Evolutionary conservation across 64 coral and sea anemone species (phyloP).

Genomic region (Catalaphyllia jardinei): DNA sequence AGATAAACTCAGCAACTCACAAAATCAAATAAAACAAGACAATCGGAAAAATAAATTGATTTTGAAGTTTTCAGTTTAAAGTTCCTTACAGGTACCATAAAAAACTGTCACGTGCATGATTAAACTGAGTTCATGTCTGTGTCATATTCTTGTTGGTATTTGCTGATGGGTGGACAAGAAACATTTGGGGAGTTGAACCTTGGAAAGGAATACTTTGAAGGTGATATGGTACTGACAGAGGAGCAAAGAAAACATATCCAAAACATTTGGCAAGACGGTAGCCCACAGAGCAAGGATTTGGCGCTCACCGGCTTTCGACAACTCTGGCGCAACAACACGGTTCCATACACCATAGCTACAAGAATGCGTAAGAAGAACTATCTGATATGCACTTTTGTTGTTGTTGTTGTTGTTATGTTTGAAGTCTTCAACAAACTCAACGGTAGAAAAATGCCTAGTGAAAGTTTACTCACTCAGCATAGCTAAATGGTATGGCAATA

Average conservation of each 20-base stretch:
- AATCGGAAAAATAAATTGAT: too few relatives aligned
- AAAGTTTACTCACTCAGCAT: too few relatives aligned
- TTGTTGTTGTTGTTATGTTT: too few relatives aligned
- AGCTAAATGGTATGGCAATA: too few relatives aligned
- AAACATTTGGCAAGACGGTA: background rate
- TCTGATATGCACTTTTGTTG: too few relatives aligned
- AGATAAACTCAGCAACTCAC: too few relatives aligned
- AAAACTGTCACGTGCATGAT: background rate
- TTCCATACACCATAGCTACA: slow-evolving; percentile 52
- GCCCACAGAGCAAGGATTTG: slow-evolving; percentile 21
- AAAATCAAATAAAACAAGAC: too few relatives aligned
- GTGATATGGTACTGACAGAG: slow-evolving; percentile 1
- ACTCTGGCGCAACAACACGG: slow-evolving; percentile 47
- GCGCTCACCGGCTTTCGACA: slow-evolving; percentile 33
- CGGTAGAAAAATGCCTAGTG: too few relatives aligned
- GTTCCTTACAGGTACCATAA: too few relatives aligned
- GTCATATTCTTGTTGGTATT: background rate
- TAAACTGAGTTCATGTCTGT: background rate
- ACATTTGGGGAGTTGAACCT: slow-evolving; percentile 29
- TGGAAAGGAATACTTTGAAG: slow-evolving; percentile 33
- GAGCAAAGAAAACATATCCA: background rate
- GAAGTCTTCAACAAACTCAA: too few relatives aligned
- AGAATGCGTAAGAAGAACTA: slow-evolving; percentile 53
- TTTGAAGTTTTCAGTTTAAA: too few relatives aligned
- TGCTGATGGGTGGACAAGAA: background rate